Evolutionary conservation across 2,797 vertebrate species (phyloP), one percentile per base, ranked within the genome.

Genomic region (Tenualosa ilisha): DNA sequence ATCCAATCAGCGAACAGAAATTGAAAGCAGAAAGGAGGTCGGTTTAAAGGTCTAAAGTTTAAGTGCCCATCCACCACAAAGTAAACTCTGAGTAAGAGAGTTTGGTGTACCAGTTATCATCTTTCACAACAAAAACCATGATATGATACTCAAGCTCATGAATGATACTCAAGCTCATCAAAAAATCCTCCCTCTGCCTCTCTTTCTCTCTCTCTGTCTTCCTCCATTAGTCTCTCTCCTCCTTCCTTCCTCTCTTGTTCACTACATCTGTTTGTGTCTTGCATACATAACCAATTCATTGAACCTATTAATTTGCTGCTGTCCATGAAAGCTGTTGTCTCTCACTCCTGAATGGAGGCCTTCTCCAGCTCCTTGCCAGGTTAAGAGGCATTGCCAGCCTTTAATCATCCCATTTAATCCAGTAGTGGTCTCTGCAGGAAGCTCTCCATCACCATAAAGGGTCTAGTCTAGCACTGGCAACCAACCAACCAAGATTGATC

Each of bases 371-470:
- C 40, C 40, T 2, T 37, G 68, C 31, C 68, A 75, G 40, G 68
- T 75, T 12, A 5, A 75, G 72, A 43, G 65, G 40, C 17, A 20
- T 20, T 22, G 72, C 20, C 72, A 46, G 40, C 7, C 37, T 46
- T 79, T 46, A 79, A 79, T 79, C 37, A 79, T 79, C 7, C 40
- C 72, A 79, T 79, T 79, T 40, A 79, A 79, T 79, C 72, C 72
- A 43, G 40, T 79, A 46, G 40, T 22, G 72, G 17, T 79, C 72
- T 40, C 37, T 20, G 37, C 68, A 75, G 68, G 68, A 75, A 46
- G 15, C 72, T 17, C 72, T 79, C 72, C 40, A 79, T 79, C 72
- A 79, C 17, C 2, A 3, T 20, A 75, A 6, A 15, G 37, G 68
- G 31, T 15, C 72, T 17, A 31, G 68, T 1, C 46, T 49, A 8